Base-by-base conservation (phyloP, 1,140 invertebrate genomes). In the Limonius californicus region DNA sequence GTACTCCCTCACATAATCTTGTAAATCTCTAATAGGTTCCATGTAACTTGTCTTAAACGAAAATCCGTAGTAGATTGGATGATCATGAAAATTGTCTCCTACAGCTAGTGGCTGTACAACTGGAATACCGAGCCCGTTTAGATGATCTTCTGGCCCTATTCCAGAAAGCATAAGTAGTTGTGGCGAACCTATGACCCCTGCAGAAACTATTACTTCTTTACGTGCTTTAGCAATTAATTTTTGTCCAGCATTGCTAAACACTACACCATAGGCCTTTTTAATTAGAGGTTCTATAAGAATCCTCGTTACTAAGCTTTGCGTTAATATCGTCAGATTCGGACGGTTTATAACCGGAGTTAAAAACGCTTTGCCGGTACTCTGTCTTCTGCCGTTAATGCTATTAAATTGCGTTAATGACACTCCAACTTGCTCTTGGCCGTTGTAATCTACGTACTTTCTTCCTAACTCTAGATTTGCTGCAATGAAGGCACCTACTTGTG, bases 111-210 rank as follows among this genome's bases (percentile, higher is more conserved):
- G 83, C 61, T 82, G 79, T 1, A 87, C 61, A 0, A 85, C 79
- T 1, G 80, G 76, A 16, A 89, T 85, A 6, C 80, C 79, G 27
- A 85, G 62, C 1, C 81, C 70, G 16, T 76, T 69, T 12, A 92
- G 76, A 72, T 92, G 87, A 16, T 83, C 70, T n/a, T 70, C 79
- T 0, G 88, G 88, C 6, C 90, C 90, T 12, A 92, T 81, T 2
- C 90, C 90, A 0, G 88, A 90, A 0, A 91, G 68, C 88, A 92
- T 89, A 0, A 92, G 74, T 4, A 92, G 63, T 63, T 90, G 86
- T 0, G 89, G 85, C 0, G 84, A 84, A 59, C 86, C 87, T 0
- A 90, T 83, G 0, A 72, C 7, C 85, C 88, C 1, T 91, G 55
- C 55, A 7, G 55, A 57, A 16, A 57, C 1, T 19, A 57, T 43